Percentiles rank a stretch among this genome's conserved stretches.
Conservation (phyloP, 2,113 vertebrate species). For the Muscicapa adusta region DNA sequence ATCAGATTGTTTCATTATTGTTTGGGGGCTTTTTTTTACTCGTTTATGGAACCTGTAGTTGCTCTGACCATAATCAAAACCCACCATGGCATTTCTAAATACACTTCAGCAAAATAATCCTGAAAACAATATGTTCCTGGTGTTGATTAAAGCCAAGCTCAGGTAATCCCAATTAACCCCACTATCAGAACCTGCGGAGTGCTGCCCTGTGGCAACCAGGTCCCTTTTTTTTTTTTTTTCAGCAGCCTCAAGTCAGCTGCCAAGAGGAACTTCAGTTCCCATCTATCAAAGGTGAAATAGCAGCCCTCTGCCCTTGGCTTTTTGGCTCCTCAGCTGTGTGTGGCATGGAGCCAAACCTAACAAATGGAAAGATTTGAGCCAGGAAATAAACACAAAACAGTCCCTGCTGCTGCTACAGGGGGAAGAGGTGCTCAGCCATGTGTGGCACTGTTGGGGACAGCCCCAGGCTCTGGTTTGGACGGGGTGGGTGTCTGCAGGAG, state of each 20-base stretch:
- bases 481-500: not conserved
- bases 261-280: slow-evolving; percentile 16
- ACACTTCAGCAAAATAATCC: not conserved
- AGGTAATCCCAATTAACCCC: not conserved
- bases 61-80: not conserved
- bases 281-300: slow-evolving; percentile 31
- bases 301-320: slow-evolving; percentile 47
- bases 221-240: not conserved
- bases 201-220: not conserved
- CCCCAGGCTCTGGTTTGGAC: not conserved
- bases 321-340: not conserved
- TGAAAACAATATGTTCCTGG: not conserved
- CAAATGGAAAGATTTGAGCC: not conserved
- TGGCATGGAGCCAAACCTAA: not conserved
- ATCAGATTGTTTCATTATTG: not conserved
- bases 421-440: not conserved
- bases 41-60: not conserved
- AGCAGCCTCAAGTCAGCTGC: not conserved
- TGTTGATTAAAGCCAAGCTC: not conserved
- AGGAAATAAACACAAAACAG: slow-evolving; percentile 26
- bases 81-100: not conserved
- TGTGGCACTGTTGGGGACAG: not conserved
- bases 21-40: not conserved
- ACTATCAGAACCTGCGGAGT: not conserved
- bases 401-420: not conserved